Conservation (phyloP, 2,113 vertebrate species). For the Pachypanchax playfairii region DNA sequence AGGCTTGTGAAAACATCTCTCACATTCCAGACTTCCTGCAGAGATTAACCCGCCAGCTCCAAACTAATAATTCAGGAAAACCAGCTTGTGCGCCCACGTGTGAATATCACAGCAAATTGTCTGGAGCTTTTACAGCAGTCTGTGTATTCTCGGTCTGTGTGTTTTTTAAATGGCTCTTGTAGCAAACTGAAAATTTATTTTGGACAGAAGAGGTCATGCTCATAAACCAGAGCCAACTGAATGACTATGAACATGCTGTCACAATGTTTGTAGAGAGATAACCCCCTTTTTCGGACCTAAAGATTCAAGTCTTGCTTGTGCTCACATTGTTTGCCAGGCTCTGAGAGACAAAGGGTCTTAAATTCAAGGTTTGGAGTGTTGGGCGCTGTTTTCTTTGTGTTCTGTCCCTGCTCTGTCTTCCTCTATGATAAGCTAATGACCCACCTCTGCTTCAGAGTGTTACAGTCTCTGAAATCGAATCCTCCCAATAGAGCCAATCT, state of each 20-base stretch:
- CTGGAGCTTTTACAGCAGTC: not conserved
- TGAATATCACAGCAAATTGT: not conserved
- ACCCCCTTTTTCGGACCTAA: no score
- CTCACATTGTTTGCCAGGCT: conserved; percentile 32
- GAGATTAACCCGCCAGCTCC: no score
- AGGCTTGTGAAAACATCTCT: no score
- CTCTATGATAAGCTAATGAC: conserved; percentile 69
- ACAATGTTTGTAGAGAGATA: no score
- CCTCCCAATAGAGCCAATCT: conserved; percentile 54
- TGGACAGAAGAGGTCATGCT: conserved; percentile 21
- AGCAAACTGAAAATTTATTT: conserved; percentile 2
- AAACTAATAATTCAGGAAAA: not conserved
- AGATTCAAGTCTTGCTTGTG: conserved; percentile 31
- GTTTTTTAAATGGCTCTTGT: not conserved
- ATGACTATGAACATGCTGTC: not conserved
- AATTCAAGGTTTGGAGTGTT: conserved; percentile 25
- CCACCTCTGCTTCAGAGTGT: conserved; percentile 49
- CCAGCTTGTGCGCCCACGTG: no score
- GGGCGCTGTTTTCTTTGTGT: conserved; percentile 3
- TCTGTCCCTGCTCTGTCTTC: conserved; percentile 15
- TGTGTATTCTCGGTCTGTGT: not conserved
- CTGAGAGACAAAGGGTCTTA: conserved; percentile 35
- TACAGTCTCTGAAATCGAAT: conserved; percentile 48
- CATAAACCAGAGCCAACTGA: conserved; percentile 31
- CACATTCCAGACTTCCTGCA: no score